Percentiles rank a stretch among this genome's conserved stretches.
phyloP scores from a whole-genome alignment of 2,888 invertebrate genomes.

The Zele albiditarsus region DNA sequence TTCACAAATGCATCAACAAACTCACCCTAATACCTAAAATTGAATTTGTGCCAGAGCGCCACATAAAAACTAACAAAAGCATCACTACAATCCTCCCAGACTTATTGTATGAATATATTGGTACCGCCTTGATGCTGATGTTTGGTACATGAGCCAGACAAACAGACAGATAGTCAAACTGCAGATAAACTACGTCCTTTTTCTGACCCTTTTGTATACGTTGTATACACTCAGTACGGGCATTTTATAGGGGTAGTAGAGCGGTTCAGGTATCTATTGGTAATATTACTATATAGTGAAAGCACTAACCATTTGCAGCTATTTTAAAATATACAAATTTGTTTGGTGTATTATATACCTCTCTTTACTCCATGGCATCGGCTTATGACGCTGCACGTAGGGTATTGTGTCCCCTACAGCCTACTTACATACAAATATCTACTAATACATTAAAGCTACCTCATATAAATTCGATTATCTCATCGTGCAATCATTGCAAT shows the following conservation, averaged over 20 bases:
- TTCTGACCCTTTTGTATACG: background rate
- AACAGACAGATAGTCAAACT: background rate
- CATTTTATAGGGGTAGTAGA: conserved; percentile 35
- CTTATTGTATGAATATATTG: background rate
- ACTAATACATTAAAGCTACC: too few relatives aligned
- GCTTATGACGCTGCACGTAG: background rate
- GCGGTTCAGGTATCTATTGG: conserved; percentile 2
- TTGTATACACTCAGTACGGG: background rate
- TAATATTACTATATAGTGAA: background rate
- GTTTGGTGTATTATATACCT: background rate
- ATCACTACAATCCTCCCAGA: background rate
- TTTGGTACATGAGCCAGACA: background rate
- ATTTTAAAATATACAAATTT: background rate
- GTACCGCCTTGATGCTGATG: background rate
- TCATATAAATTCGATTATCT: too few relatives aligned
- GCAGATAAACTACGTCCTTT: background rate
- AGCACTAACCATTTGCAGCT: background rate
- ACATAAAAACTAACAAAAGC: background rate
- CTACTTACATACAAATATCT: too few relatives aligned
- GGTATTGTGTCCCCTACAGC: too few relatives aligned
- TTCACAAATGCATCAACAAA: too few relatives aligned
- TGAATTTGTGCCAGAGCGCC: background rate
- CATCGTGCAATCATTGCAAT: too few relatives aligned
- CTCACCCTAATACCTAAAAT: too few relatives aligned
- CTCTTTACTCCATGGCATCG: background rate